phyloP scores from a whole-genome alignment of 2,888 invertebrate genomes.

The Xanthia togata region DNA sequence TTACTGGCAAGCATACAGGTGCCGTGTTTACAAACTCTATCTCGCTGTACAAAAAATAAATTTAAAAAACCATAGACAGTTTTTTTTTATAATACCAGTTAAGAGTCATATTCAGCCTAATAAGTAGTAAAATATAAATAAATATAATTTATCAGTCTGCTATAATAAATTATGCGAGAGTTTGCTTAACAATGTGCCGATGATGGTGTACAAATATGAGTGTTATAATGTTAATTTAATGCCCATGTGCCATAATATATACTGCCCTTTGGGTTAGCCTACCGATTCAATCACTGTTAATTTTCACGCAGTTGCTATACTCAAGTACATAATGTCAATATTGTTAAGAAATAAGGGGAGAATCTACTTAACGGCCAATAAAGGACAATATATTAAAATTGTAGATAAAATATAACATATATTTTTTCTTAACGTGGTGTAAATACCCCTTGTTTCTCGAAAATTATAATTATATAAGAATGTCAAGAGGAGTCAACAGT shows the following conservation, averaged over 20 bases:
- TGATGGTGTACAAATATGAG: slow-evolving; percentile 79
- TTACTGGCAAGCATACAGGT: slow-evolving; percentile 62
- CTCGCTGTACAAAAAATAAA: slow-evolving; percentile 42
- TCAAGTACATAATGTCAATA: slow-evolving; percentile 60
- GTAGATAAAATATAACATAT: slow-evolving; percentile 57
- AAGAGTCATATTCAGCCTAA: slow-evolving; percentile 56
- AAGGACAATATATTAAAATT: slow-evolving; percentile 58
- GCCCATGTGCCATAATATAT: slow-evolving; percentile 86
- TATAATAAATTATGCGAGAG: slow-evolving; percentile 59
- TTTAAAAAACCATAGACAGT: slow-evolving; percentile 26
- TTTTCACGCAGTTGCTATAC: slow-evolving; percentile 65
- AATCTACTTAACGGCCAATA: slow-evolving; percentile 37
- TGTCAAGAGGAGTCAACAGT: slow-evolving; percentile 85
- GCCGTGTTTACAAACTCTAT: slow-evolving; percentile 68
- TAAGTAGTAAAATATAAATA: slow-evolving; percentile 59
- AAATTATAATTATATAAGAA: slow-evolving; percentile 71
- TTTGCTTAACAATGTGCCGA: slow-evolving; percentile 72
- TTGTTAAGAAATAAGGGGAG: slow-evolving; percentile 62
- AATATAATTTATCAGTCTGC: slow-evolving; percentile 60
- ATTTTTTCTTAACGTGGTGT: slow-evolving; percentile 45
- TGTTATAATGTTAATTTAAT: slow-evolving; percentile 78
- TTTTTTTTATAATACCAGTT: slow-evolving; percentile 32
- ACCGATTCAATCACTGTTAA: slow-evolving; percentile 75
- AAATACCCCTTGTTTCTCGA: slow-evolving; percentile 70
- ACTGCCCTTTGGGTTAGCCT: slow-evolving; percentile 80